Evolutionary conservation across 2,888 invertebrate species (phyloP).

Genomic region (Cerastis rubricosa): DNA sequence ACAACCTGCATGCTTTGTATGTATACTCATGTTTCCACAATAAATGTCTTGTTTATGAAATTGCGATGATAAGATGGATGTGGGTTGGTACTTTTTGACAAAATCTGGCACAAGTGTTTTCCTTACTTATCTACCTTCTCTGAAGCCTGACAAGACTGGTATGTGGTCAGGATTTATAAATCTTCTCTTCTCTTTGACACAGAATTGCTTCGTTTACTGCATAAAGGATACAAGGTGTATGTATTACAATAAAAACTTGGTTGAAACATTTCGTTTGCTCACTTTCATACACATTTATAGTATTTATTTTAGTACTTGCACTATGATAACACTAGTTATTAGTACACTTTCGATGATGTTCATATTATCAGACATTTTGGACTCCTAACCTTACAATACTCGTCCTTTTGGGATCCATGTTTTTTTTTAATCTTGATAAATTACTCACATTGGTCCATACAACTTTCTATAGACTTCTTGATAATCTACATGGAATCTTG

Average conservation of each 20-base stretch:
- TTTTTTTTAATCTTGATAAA: not conserved
- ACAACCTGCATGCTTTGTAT: too few relatives aligned
- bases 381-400: not conserved
- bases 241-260: constrained; percentile 39
- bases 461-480: not conserved
- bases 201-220: constrained; percentile 41
- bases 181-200: constrained; percentile 36
- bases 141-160: constrained; percentile 4
- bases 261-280: constrained; percentile 11
- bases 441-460: not conserved
- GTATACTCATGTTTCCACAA: too few relatives aligned
- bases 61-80: too few relatives aligned
- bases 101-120: not conserved
- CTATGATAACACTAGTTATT: not conserved
- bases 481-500: not conserved
- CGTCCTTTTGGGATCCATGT: not conserved
- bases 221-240: constrained; percentile 53
- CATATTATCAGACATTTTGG: not conserved
- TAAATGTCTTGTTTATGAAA: too few relatives aligned
- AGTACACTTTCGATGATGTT: not conserved
- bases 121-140: not conserved
- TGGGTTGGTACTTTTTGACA: constrained; percentile 32
- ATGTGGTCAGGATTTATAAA: constrained; percentile 6
- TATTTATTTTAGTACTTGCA: constrained; percentile 36
- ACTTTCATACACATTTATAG: constrained; percentile 28